phyloP scores from a whole-genome alignment of 2,888 invertebrate genomes.

The Therioaphis trifolii region DNA sequence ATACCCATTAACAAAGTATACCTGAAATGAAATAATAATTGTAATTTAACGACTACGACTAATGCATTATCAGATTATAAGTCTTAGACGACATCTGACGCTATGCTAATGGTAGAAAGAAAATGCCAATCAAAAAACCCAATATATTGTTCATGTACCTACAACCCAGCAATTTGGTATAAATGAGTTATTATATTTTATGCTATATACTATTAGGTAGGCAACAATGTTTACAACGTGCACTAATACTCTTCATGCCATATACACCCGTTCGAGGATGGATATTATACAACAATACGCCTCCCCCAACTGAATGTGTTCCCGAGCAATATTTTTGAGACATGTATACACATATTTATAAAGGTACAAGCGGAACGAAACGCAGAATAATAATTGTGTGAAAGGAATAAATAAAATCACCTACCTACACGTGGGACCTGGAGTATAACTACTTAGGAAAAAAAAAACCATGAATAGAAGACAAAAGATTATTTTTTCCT shows the following conservation, averaged over 20 bases:
- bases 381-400: neutral
- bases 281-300: neutral
- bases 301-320: neutral
- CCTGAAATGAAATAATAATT: neutral
- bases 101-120: too few species aligned
- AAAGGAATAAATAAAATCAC: neutral
- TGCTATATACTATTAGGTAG: too few species aligned
- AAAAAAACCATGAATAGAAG: neutral
- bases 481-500: slow-evolving; percentile 30
- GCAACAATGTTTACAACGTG: too few species aligned
- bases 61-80: too few species aligned
- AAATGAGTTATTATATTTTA: too few species aligned
- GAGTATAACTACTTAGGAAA: neutral
- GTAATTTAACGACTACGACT: neutral
- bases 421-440: neutral
- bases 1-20: too few species aligned
- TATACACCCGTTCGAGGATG: too few species aligned
- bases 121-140: too few species aligned
- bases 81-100: too few species aligned
- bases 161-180: too few species aligned
- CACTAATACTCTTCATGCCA: too few species aligned
- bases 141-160: too few species aligned
- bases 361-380: slow-evolving; percentile 2
- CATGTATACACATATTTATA: neutral
- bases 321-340: neutral